phyloP scores from a whole-genome alignment of 2,113 vertebrate genomes.

The Rhynchopsitta pachyrhyncha region DNA sequence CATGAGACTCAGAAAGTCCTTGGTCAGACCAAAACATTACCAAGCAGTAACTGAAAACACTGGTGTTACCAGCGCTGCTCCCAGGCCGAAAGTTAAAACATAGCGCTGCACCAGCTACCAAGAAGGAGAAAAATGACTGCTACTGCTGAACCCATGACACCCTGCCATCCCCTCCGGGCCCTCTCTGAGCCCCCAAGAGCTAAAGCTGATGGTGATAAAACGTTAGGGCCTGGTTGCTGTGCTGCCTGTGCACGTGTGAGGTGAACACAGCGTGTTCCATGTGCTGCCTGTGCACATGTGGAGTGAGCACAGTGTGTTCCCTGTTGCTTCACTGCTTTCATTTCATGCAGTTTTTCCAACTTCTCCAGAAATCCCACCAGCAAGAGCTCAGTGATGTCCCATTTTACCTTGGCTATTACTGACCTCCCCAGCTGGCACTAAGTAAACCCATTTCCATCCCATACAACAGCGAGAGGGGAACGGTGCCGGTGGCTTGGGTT shows the following conservation, averaged over 20 bases:
- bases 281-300: neutral
- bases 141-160: neutral
- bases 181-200: neutral
- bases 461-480: neutral
- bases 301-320: neutral
- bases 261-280: neutral
- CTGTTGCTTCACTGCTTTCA: neutral
- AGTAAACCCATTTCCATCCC: rapidly evolving
- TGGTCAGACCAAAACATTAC: too few relatives aligned
- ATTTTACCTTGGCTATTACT: neutral
- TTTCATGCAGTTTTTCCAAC: neutral
- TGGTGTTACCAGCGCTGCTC: too few relatives aligned
- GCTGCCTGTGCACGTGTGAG: neutral
- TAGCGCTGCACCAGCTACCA: too few relatives aligned
- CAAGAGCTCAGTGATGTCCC: neutral
- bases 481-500: rapidly evolving
- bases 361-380: neutral
- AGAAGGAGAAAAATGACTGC: too few relatives aligned
- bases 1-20: too few relatives aligned
- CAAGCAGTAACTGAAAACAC: too few relatives aligned
- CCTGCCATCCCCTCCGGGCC: rapidly evolving
- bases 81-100: too few relatives aligned
- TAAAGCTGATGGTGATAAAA: neutral
- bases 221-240: neutral
- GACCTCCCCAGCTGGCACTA: neutral